Conservation (phyloP, 2,888 invertebrate species). For the Hyppa rectilinea region DNA sequence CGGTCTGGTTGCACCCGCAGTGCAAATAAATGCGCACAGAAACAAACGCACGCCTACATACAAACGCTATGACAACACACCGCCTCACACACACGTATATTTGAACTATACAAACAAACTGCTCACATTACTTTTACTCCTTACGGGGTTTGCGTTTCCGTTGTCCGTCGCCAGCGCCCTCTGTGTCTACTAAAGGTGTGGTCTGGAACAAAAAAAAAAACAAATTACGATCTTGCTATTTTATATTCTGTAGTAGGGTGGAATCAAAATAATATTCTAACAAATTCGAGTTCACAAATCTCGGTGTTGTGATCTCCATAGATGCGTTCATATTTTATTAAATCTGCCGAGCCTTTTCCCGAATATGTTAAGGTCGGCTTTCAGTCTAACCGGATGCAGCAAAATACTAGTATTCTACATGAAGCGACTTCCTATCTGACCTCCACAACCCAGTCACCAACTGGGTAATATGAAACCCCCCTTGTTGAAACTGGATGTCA, state of each 20-base stretch:
- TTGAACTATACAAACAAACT: slow-evolving; percentile 44
- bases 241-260: neutral
- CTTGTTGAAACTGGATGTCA: no score
- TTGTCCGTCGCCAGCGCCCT: slow-evolving; percentile 86
- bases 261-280: no score
- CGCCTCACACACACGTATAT: slow-evolving; percentile 45
- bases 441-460: no score
- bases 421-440: no score
- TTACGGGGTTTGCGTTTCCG: slow-evolving; percentile 88
- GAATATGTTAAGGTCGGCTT: no score
- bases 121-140: slow-evolving; percentile 77
- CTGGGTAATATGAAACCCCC: no score
- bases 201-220: slow-evolving; percentile 66
- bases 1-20: neutral
- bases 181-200: slow-evolving; percentile 75
- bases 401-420: no score
- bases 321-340: no score
- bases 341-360: no score
- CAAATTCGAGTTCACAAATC: no score
- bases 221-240: neutral
- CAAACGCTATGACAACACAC: slow-evolving; percentile 44
- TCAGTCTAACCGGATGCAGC: no score
- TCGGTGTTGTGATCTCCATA: no score
- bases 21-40: slow-evolving; percentile 34
- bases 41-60: slow-evolving; percentile 50